These are phyloP conservation scores for Cheilosia urbana DNA, from an alignment of 2,888 invertebrate genomes.

Conservation along the genomic window DNA sequence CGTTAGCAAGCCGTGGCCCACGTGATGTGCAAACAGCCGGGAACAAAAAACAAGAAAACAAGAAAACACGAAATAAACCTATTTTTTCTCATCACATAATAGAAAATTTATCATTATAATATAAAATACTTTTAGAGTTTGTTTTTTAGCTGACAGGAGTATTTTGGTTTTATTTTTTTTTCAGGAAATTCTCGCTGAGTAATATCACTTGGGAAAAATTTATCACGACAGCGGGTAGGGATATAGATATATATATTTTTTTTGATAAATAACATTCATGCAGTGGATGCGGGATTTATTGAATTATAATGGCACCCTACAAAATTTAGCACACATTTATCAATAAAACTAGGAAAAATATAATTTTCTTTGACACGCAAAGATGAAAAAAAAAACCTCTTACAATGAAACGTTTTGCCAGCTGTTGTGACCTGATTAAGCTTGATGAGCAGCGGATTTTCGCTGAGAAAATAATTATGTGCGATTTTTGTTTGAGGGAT, in stretches of 20 bases:
- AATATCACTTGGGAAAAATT: constrained; percentile 40
- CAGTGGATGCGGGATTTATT: constrained; percentile 18
- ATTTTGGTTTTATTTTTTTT: constrained; percentile 12
- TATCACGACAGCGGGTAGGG: constrained; percentile 41
- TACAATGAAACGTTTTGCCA: not conserved
- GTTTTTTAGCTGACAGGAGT: constrained; percentile 16
- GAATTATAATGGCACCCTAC: constrained; percentile 25
- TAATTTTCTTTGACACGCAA: constrained; percentile 17
- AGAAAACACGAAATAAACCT: constrained; percentile 22
- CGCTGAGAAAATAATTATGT: not conserved
- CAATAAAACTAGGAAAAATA: not conserved
- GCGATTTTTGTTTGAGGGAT: too few species aligned
- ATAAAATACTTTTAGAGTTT: constrained; percentile 15
- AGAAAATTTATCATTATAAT: constrained; percentile 45
- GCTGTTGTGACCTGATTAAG: not conserved
- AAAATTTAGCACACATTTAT: constrained; percentile 24
- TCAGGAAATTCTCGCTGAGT: constrained; percentile 17
- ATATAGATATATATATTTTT: not conserved
- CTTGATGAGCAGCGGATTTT: not conserved
- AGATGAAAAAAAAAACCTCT: not conserved
- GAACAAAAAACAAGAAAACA: not conserved
- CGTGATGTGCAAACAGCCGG: constrained; percentile 15
- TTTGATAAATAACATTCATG: constrained; percentile 26
- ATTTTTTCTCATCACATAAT: constrained; percentile 24
- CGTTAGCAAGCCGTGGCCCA: constrained; percentile 32